These are phyloP conservation scores for Caenorhabditis doughertyi DNA, from an alignment of 2,888 invertebrate species.

Conservation along the genomic window DNA sequence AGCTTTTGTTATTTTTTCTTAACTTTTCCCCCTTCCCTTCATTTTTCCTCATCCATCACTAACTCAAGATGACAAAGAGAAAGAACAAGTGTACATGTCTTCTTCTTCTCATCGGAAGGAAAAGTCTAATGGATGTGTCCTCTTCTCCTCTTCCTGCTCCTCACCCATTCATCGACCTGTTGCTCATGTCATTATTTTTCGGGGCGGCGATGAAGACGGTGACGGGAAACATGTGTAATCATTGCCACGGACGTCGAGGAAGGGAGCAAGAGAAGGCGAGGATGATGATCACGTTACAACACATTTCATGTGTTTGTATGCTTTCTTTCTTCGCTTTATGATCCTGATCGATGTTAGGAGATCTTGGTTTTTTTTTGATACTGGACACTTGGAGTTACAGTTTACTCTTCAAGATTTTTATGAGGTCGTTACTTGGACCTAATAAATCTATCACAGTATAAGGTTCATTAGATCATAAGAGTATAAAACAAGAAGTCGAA, in stretches of 20 bases:
- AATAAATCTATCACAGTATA: too few species aligned
- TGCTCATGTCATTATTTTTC: conserved; percentile 59
- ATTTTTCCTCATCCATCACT: conserved; percentile 14
- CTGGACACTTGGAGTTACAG: background rate
- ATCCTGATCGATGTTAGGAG: conserved; percentile 11
- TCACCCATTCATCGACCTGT: conserved; percentile 38
- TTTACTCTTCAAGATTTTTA: too few species aligned
- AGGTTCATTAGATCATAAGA: too few species aligned
- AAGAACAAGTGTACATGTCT: conserved; percentile 52
- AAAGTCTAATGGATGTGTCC: conserved; percentile 39
- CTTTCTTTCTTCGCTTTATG: conserved; percentile 16
- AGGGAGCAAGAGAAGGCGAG: background rate
- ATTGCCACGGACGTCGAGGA: background rate
- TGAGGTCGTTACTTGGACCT: too few species aligned
- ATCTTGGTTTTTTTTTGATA: background rate
- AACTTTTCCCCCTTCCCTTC: background rate
- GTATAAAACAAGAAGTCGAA: too few species aligned
- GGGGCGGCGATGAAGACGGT: background rate
- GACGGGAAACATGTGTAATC: conserved; percentile 63
- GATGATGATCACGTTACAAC: conserved; percentile 53
- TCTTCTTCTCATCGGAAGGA: background rate
- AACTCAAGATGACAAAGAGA: background rate
- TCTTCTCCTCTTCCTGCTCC: background rate
- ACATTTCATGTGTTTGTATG: conserved; percentile 7
- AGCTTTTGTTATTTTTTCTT: background rate